Percentiles rank a stretch among this genome's conserved stretches.
Evolutionary conservation across 2,888 invertebrate species (phyloP).

Genomic region (Noctua janthina): DNA sequence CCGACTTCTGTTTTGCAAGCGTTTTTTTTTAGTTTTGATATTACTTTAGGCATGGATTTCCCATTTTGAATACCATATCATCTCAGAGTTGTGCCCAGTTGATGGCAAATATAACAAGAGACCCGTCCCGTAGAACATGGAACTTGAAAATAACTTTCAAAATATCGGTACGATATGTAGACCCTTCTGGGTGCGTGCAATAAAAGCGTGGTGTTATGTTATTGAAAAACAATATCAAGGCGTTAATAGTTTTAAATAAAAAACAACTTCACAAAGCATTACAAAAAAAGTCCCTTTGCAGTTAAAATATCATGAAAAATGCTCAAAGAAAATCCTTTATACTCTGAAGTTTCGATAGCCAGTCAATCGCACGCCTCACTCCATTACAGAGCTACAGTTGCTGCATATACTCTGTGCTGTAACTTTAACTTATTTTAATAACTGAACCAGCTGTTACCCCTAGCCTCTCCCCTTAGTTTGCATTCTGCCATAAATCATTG

Average conservation of each 20-base stretch:
- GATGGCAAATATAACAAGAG: not conserved
- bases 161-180: not conserved
- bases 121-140: not conserved
- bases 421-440: slow-evolving; percentile 54
- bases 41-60: not conserved
- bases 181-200: not conserved
- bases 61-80: not conserved
- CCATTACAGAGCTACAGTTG: slow-evolving; percentile 16
- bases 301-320: not conserved
- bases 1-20: too few relatives aligned
- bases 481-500: slow-evolving; percentile 42
- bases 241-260: not conserved
- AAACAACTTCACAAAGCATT: not conserved
- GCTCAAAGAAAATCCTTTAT: not conserved
- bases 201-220: not conserved
- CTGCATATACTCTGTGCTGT: slow-evolving; percentile 8
- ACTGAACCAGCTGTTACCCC: slow-evolving; percentile 28
- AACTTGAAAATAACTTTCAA: not conserved
- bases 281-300: not conserved
- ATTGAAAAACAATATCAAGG: not conserved
- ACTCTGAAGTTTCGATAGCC: not conserved
- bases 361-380: slow-evolving; percentile 42
- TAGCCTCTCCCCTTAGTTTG: slow-evolving; percentile 27
- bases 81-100: not conserved
- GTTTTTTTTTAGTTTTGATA: not conserved